Evolutionary conservation across 1,140 invertebrate species (phyloP).

Genomic region (Megalopta genalis): DNA sequence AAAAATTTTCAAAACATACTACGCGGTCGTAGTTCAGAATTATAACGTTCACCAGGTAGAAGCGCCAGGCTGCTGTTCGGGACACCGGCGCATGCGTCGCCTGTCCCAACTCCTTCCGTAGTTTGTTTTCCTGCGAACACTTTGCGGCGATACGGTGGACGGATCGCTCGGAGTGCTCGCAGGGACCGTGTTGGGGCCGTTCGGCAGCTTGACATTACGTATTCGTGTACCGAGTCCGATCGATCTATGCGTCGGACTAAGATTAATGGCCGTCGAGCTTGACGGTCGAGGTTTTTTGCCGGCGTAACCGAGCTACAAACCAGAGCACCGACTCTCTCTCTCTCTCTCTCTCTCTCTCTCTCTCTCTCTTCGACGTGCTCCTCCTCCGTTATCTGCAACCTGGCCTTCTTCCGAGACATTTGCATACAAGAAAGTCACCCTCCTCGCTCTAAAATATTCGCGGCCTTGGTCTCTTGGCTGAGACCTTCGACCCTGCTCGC

Average conservation of each 20-base stretch:
- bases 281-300: slow-evolving; percentile 53
- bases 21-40: too few relatives aligned
- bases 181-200: not conserved
- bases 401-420: not conserved
- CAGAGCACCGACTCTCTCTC: not conserved
- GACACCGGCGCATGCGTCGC: too few relatives aligned
- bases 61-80: too few relatives aligned
- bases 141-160: too few relatives aligned
- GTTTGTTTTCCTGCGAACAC: too few relatives aligned
- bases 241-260: slow-evolving; percentile 62
- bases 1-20: too few relatives aligned
- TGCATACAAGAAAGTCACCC: not conserved
- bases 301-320: slow-evolving; percentile 3
- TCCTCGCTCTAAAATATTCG: not conserved
- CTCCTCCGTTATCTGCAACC: not conserved
- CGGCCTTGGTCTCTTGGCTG: not conserved
- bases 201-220: slow-evolving; percentile 50
- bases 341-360: not conserved
- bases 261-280: slow-evolving; percentile 62
- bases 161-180: too few relatives aligned
- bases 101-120: too few relatives aligned
- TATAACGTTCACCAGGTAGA: too few relatives aligned
- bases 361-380: not conserved
- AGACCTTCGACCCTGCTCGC: not conserved
- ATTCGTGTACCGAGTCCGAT: slow-evolving; percentile 60